phyloP scores from a whole-genome alignment of 2,113 vertebrate genomes.

The Hippolais icterina region DNA sequence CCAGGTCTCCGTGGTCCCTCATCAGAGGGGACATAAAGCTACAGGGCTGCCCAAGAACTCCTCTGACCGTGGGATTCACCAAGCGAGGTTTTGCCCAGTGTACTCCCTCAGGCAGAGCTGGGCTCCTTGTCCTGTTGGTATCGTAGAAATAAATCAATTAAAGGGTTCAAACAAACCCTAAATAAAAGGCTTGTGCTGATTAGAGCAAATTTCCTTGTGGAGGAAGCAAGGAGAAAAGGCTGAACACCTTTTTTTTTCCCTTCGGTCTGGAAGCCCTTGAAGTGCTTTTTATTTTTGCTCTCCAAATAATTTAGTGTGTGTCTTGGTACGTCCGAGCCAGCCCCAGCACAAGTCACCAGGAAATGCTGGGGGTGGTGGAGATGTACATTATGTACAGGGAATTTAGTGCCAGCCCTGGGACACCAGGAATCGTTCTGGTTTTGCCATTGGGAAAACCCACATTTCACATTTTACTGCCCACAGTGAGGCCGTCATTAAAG shows the following conservation, averaged over 20 bases:
- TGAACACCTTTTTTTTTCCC: not conserved
- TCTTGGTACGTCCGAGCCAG: not conserved
- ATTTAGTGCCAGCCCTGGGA: not conserved
- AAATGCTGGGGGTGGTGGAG: not conserved
- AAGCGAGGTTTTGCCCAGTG: rapidly evolving
- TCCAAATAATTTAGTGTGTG: not conserved
- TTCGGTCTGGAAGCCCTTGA: not conserved
- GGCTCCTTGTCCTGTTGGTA: not conserved
- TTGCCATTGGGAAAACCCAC: not conserved
- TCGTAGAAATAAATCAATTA: not conserved
- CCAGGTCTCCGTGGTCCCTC: not conserved
- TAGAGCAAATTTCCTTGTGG: not conserved
- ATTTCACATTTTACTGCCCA: not conserved
- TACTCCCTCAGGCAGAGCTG: not conserved
- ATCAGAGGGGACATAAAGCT: not conserved
- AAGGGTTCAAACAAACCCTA: not conserved
- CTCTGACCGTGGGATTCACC: not conserved
- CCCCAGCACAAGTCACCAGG: not conserved
- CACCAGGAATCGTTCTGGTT: not conserved
- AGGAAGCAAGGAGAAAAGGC: not conserved
- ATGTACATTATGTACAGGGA: not conserved
- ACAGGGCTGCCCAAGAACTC: rapidly evolving
- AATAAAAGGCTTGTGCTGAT: not conserved
- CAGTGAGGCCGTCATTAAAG: not conserved
- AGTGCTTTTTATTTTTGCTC: not conserved